Evolutionary conservation across 2,113 vertebrate genomes (phyloP).

Genomic region (Hystrix cristata): DNA sequence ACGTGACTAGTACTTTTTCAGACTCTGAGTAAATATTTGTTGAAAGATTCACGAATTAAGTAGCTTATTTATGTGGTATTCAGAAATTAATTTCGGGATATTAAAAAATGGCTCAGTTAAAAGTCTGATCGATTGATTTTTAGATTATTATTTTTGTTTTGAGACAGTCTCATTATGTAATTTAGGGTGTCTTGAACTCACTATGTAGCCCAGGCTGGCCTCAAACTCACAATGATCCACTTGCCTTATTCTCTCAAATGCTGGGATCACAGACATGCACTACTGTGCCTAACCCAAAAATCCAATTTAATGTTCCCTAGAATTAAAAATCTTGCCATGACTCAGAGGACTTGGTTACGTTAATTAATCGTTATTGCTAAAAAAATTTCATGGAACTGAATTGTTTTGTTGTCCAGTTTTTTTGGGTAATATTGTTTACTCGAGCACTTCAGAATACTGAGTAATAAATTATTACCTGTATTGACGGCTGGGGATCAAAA

Average conservation of each 20-base stretch:
- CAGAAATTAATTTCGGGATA: slow-evolving; percentile 52
- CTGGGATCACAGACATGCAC: no score
- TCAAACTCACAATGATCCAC: no score
- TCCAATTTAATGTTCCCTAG: not conserved
- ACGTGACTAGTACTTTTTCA: not conserved
- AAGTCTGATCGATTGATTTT: slow-evolving; percentile 41
- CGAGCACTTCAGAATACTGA: slow-evolving; percentile 17
- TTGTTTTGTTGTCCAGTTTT: slow-evolving; percentile 44
- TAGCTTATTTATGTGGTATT: slow-evolving; percentile 34
- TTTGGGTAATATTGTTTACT: slow-evolving; percentile 11
- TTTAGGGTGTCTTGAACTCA: no score
- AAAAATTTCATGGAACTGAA: not conserved
- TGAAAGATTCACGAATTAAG: slow-evolving; percentile 39
- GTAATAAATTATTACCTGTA: not conserved
- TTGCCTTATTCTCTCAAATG: no score
- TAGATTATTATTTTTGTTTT: no score
- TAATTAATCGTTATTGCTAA: slow-evolving; percentile 27
- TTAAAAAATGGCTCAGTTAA: not conserved
- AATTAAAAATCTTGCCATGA: slow-evolving; percentile 30
- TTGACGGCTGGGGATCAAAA: not conserved
- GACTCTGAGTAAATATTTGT: slow-evolving; percentile 14
- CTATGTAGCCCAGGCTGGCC: no score
- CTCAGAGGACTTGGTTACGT: slow-evolving; percentile 2
- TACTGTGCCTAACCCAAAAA: no score
- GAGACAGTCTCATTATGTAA: no score